Evolutionary conservation across 53 echinoderm and acorn worm genomes (phyloP).

Genomic region (Hippasteria phrygiana): DNA sequence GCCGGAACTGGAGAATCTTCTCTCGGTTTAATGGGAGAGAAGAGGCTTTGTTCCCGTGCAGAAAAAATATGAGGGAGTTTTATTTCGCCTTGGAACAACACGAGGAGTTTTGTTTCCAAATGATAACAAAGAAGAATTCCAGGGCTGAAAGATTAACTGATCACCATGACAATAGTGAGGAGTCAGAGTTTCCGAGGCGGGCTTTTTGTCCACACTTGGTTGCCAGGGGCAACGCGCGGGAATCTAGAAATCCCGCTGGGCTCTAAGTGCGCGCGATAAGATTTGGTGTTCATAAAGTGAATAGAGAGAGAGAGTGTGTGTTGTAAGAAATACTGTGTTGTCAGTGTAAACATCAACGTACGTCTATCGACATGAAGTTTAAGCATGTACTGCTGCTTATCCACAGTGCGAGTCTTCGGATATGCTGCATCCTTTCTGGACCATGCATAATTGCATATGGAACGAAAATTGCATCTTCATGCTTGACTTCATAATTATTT

Average conservation of each 20-base stretch:
- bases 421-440: too few species aligned
- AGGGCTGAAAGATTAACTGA: slow-evolving; percentile 46
- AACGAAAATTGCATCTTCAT: too few species aligned
- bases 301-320: too few species aligned
- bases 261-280: not conserved
- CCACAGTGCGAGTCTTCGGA: not conserved
- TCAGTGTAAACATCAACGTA: not conserved
- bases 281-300: slow-evolving; percentile 3
- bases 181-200: slow-evolving; percentile 21
- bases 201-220: slow-evolving; percentile 21
- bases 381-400: not conserved
- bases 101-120: not conserved
- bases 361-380: too few species aligned
- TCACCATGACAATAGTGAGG: slow-evolving; percentile 34
- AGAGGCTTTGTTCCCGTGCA: slow-evolving; percentile 26
- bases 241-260: slow-evolving; percentile 24
- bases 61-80: slow-evolving; percentile 41
- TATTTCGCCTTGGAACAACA: slow-evolving; percentile 29
- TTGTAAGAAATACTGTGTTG: not conserved
- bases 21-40: not conserved
- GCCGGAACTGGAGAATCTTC: slow-evolving; percentile 26
- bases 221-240: slow-evolving; percentile 31
- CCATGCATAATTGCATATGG: too few species aligned
- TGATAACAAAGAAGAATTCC: not conserved
- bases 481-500: too few species aligned